These are phyloP conservation scores for Columbina picui DNA, from an alignment of 2,113 vertebrate genomes.

Conservation along the genomic window DNA sequence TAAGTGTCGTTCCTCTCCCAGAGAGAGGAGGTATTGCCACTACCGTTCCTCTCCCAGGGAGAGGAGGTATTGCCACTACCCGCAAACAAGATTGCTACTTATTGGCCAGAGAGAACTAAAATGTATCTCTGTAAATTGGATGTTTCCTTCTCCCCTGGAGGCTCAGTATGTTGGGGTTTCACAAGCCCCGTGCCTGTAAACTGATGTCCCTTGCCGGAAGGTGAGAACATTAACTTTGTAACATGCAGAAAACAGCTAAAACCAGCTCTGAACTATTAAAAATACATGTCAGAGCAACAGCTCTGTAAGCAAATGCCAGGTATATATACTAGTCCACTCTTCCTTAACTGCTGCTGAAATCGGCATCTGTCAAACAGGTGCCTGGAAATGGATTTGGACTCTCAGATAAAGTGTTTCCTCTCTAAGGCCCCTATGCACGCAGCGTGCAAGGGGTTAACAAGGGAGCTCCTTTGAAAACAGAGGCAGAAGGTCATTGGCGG, in stretches of 20 bases:
- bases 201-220: slow-evolving; percentile 32
- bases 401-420: slow-evolving; percentile 60
- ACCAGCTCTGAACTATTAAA: background rate
- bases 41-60: background rate
- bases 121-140: slow-evolving; percentile 53
- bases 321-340: background rate
- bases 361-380: slow-evolving; percentile 14
- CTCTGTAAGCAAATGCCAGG: background rate
- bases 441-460: slow-evolving; percentile 79
- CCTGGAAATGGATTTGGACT: slow-evolving; percentile 35
- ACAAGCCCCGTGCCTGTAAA: slow-evolving; percentile 46
- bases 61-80: slow-evolving; percentile 7
- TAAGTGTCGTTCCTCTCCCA: slow-evolving; percentile 17
- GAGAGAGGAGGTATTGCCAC: slow-evolving; percentile 24
- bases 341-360: slow-evolving; percentile 37
- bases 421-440: slow-evolving; percentile 32
- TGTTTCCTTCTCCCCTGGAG: slow-evolving; percentile 64
- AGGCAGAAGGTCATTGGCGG: slow-evolving; percentile 81
- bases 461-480: slow-evolving; percentile 79
- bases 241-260: background rate
- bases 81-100: background rate
- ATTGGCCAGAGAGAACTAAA: slow-evolving; percentile 57
- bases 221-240: slow-evolving; percentile 52
- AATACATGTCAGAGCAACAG: background rate
- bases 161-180: slow-evolving; percentile 51